A percentile compares a stretch with the other conserved stretches of the same genome.
These are phyloP conservation scores for Hanleya hanleyi DNA, from an alignment of 2,888 invertebrate species.

Conservation along the genomic window DNA sequence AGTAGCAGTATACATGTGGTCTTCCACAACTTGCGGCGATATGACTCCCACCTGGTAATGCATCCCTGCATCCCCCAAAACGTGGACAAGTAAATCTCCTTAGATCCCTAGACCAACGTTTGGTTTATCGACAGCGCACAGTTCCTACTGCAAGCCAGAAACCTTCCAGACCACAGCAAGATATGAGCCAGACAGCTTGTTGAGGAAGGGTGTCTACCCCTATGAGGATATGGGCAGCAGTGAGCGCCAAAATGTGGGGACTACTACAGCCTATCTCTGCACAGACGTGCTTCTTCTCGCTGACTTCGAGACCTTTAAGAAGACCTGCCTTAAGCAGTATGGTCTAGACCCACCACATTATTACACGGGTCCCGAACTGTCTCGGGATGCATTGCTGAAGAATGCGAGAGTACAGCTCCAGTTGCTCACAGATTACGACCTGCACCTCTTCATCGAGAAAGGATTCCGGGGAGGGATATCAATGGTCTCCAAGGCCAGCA, in stretches of 20 bases:
- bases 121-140: conserved; percentile 22
- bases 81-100: conserved; percentile 41
- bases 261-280: conserved; percentile 45
- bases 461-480: conserved; percentile 43
- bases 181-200: conserved; percentile 3
- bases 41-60: conserved; percentile 33
- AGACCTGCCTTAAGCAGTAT: conserved; percentile 45
- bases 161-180: no score
- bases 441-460: conserved; percentile 43
- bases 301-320: conserved; percentile 63
- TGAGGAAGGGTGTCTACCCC: conserved; percentile 56
- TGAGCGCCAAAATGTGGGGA: conserved; percentile 50
- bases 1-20: no score
- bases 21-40: conserved; percentile 29
- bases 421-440: conserved; percentile 53
- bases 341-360: conserved; percentile 55
- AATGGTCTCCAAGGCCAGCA: conserved; percentile 51
- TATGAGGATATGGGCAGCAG: conserved; percentile 59
- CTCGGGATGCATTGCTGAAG: conserved; percentile 61
- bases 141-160: no score
- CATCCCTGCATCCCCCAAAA: conserved; percentile 34
- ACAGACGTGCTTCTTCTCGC: conserved; percentile 58
- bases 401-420: conserved; percentile 49
- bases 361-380: conserved; percentile 54
- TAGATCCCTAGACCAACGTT: conserved; percentile 44